Conservation (phyloP, 1,140 invertebrate genomes). For the Dendrolimus kikuchii region DNA sequence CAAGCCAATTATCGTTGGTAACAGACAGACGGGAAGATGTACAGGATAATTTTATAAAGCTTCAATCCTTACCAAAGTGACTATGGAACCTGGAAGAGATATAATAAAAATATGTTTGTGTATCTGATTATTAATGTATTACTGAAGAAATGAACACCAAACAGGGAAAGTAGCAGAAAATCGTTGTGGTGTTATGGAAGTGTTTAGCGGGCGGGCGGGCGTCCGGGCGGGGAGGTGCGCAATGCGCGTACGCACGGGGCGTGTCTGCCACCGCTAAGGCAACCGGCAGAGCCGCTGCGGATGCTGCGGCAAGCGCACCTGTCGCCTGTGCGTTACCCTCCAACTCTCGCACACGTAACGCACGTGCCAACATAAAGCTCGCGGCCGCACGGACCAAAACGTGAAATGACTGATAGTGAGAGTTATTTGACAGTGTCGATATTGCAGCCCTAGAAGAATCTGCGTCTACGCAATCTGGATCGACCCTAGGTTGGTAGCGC, state of each 20-base stretch:
- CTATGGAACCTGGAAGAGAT: no score
- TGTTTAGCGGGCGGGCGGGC: conserved; percentile 43
- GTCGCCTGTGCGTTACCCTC: conserved; percentile 14
- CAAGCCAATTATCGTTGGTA: no score
- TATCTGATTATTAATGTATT: no score
- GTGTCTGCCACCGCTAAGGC: conserved; percentile 28
- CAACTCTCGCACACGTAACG: conserved; percentile 1
- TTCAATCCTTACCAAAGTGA: no score
- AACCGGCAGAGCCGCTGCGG: conserved; percentile 44
- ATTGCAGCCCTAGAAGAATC: conserved; percentile 18
- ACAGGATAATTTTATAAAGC: no score
- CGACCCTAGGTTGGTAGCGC: conserved; percentile 52
- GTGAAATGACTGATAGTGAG: conserved; percentile 40
- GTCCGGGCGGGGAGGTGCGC: conserved; percentile 50
- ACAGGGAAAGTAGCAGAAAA: conserved; percentile 37
- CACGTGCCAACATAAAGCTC: conserved; percentile 9
- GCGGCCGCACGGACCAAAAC: conserved; percentile 12
- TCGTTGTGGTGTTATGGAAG: conserved; percentile 19
- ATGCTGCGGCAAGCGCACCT: conserved; percentile 57
- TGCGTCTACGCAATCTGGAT: conserved; percentile 36
- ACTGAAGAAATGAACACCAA: neutral
- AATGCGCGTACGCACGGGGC: conserved; percentile 59
- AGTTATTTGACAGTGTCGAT: conserved; percentile 44
- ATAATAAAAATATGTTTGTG: no score
- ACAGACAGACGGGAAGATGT: no score